Evolutionary conservation across 2,113 vertebrate genomes (phyloP), one percentile per base, ranked within the genome.

Genomic region (Microcebus murinus): DNA sequence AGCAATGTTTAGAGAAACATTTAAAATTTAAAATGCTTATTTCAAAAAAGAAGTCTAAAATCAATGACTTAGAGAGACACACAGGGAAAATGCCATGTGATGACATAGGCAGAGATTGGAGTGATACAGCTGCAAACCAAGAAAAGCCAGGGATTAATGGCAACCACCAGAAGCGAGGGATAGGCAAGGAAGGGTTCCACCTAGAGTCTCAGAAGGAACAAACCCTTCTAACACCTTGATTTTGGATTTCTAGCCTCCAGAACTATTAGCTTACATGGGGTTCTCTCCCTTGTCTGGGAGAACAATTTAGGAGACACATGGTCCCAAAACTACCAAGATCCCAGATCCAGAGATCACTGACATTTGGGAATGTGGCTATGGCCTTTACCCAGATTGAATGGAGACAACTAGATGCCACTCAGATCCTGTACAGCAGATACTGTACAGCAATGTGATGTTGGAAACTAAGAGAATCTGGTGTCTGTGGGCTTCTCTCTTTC

Each of bases 41-140:
- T 95, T 91, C 52, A 71, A 21, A 94, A 80, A 95, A 83, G 59
- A 92, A 94, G 25, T 80, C 50, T 85, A 70, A 68, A 95, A 88
- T 95, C 50, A 48, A 50, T 90, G 23, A 74, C 61, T 63, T 74
- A 81, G 39, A 93, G 45, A 91, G 36, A 87, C 5, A 92, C 4
- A 89, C 50, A 61, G 23, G 31, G 50, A 88, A 85, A 97, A 91
- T 45, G 77, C 17, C 55, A 73, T 67, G 10, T 79, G 83, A 88
- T 42, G n/a, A 84, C 20, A 84, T 29, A 85, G 15, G 50, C 31
- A 76, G 50, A 68, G n/a, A 81, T 0, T 81, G 21, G 27, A 81
- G 9, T 20, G 15, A 88, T 31, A 82, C 0, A 71, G n/a, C 50
- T 82, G 17, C 61, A 77, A 63, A 23, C 18, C n/a, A 74, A 61